Conservation (phyloP, 2,797 vertebrate genomes). For the Amblyraja radiata region DNA sequence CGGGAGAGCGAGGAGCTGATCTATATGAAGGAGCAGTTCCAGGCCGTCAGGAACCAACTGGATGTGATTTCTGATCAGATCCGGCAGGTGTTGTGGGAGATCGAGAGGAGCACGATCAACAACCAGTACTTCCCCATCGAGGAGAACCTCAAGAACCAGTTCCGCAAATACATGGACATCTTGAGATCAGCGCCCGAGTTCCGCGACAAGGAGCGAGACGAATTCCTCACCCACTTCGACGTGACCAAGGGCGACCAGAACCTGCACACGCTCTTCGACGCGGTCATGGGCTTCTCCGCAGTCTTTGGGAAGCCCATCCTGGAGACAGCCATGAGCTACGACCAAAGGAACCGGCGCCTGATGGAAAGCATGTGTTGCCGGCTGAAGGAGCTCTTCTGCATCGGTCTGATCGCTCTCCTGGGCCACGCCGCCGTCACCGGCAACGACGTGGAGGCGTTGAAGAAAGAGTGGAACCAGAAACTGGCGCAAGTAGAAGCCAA, state of each 20-base stretch:
- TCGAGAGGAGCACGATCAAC: constrained; percentile 61
- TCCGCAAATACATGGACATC: constrained; percentile 72
- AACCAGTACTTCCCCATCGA: constrained; percentile 60
- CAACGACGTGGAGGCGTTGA: constrained; percentile 56
- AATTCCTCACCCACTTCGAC: constrained; percentile 61
- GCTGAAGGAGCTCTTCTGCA: constrained; percentile 66
- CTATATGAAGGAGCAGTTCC: constrained; percentile 69
- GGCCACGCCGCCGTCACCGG: constrained; percentile 59
- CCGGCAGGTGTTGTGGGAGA: constrained; percentile 59
- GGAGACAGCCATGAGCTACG: constrained; percentile 60
- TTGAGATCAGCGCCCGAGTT: constrained; percentile 62
- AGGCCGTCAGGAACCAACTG: constrained; percentile 63
- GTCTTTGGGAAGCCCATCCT: constrained; percentile 62
- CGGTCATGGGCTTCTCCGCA: constrained; percentile 56
- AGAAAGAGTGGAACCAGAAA: constrained; percentile 57
- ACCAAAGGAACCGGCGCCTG: constrained; percentile 60
- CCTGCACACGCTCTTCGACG: constrained; percentile 56
- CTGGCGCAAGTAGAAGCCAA: constrained; percentile 57
- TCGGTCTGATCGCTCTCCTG: constrained; percentile 64
- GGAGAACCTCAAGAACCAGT: constrained; percentile 69
- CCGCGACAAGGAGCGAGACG: constrained; percentile 63
- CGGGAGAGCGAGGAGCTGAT: constrained; percentile 64
- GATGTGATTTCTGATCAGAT: constrained; percentile 62
- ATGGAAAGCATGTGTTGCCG: constrained; percentile 64
- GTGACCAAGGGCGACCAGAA: constrained; percentile 61